These are phyloP conservation scores for Xylocopa sonorina DNA, from an alignment of 1,140 invertebrate genomes.

Conservation along the genomic window DNA sequence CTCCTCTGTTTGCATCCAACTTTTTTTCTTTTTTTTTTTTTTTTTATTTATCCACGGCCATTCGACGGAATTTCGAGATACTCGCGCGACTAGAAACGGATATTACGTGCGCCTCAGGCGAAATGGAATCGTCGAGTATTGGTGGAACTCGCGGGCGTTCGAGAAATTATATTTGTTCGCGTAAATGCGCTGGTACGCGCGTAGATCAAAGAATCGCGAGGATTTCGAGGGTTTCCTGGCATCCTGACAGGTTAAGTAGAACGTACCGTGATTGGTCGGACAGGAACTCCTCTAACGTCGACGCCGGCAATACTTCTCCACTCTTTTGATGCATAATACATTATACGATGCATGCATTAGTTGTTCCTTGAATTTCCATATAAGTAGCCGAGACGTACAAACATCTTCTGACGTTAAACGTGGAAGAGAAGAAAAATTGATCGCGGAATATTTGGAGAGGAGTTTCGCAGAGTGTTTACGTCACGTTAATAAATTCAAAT, in stretches of 20 bases:
- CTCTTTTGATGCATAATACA: background rate
- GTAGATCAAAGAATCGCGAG: background rate
- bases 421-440: too few relatives aligned
- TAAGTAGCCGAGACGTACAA: too few relatives aligned
- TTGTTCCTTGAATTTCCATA: background rate
- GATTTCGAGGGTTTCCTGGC: background rate
- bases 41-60: too few relatives aligned
- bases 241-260: constrained; percentile 10
- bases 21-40: too few relatives aligned
- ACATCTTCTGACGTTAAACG: background rate
- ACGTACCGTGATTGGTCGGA: background rate
- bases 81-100: background rate
- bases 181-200: too few relatives aligned
- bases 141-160: too few relatives aligned
- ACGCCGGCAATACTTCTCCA: background rate
- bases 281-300: background rate
- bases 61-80: background rate
- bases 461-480: too few relatives aligned
- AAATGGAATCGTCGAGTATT: too few relatives aligned
- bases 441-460: too few relatives aligned
- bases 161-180: too few relatives aligned
- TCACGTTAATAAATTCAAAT: background rate
- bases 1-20: background rate
- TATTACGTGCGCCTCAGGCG: too few relatives aligned
- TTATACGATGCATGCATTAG: background rate